These are phyloP conservation scores for Hesperophylax magnus DNA, from an alignment of 1,140 invertebrate species.

Conservation along the genomic window DNA sequence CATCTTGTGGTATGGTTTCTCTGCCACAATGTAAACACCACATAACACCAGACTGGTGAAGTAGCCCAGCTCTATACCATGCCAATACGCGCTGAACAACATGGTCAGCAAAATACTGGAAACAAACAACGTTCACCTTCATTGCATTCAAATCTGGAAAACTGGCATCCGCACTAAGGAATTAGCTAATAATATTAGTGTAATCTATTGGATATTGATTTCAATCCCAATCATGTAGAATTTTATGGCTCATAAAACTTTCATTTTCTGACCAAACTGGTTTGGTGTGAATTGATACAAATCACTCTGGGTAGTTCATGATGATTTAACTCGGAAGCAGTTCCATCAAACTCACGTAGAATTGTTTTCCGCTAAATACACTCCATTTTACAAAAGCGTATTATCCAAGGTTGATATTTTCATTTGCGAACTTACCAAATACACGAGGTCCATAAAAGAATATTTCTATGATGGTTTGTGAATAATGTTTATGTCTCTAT, in stretches of 20 bases:
- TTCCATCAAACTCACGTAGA: no score
- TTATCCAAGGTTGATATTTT: no score
- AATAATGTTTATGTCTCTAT: no score
- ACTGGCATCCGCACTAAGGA: background rate
- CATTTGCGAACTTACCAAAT: no score
- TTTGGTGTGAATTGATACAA: background rate
- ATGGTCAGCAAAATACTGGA: constrained; percentile 27
- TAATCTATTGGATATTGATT: background rate
- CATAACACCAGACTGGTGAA: background rate
- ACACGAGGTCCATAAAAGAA: no score
- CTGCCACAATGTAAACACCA: constrained; percentile 13
- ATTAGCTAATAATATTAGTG: background rate
- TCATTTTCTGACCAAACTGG: background rate
- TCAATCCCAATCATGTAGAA: background rate
- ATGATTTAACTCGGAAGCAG: no score
- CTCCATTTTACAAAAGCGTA: no score
- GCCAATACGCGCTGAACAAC: constrained; percentile 26
- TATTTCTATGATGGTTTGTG: no score
- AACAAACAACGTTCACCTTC: background rate
- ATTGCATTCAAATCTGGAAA: background rate
- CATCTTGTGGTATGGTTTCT: constrained; percentile 27
- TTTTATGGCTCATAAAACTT: background rate
- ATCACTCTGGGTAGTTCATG: background rate
- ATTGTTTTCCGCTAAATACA: no score
- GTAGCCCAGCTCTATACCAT: constrained; percentile 25